phyloP scores from a whole-genome alignment of 2,113 vertebrate genomes.

The Hoplias malabaricus region DNA sequence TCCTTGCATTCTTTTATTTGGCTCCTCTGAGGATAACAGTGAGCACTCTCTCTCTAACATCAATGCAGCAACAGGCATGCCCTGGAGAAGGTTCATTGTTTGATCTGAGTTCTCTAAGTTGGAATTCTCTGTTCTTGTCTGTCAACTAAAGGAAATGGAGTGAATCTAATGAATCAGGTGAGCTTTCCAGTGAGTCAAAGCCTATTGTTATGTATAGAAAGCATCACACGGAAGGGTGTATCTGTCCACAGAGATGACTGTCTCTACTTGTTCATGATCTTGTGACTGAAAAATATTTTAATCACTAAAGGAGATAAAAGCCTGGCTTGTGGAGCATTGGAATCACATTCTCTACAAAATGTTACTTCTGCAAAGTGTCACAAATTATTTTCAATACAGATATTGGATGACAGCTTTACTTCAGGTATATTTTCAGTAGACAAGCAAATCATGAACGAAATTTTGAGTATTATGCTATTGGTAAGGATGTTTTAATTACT shows the following conservation, averaged over 20 bases:
- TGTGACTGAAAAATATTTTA: too few species aligned
- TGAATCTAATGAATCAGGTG: background rate
- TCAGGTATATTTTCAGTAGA: background rate
- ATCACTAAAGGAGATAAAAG: too few species aligned
- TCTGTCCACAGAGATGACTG: too few species aligned
- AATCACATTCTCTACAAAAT: too few species aligned
- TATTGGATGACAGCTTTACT: too few species aligned
- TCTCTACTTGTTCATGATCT: too few species aligned
- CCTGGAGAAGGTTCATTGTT: constrained; percentile 61
- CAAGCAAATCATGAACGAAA: background rate
- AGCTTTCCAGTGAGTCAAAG: background rate
- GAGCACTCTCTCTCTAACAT: constrained; percentile 63
- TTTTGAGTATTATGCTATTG: background rate
- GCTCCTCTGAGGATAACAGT: background rate
- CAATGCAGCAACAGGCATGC: constrained; percentile 64
- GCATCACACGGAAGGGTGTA: too few species aligned
- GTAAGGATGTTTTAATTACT: background rate
- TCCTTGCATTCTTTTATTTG: constrained; percentile 38
- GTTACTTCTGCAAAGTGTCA: background rate
- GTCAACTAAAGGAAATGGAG: background rate
- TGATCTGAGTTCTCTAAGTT: constrained; percentile 60
- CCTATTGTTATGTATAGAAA: too few species aligned
- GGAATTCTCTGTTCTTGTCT: constrained; percentile 53
- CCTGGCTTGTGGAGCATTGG: too few species aligned
- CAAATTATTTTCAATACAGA: background rate